phyloP scores from a whole-genome alignment of 2,113 vertebrate genomes.

The Tupaia tana region DNA sequence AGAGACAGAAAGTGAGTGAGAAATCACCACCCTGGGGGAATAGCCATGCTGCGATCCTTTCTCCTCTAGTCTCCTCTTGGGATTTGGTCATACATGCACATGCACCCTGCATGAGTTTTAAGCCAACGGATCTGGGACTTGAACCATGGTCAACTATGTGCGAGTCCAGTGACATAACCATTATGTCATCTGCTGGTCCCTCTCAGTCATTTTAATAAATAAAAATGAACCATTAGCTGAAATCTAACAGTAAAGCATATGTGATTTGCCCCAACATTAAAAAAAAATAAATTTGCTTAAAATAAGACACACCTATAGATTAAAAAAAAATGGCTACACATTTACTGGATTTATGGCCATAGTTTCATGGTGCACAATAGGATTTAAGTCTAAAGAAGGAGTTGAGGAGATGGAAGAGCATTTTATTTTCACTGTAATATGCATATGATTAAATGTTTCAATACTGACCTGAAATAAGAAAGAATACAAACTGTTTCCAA shows the following conservation, averaged over 20 bases:
- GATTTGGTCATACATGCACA: too few species aligned
- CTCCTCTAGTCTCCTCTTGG: too few species aligned
- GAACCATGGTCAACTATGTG: too few species aligned
- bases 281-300: conserved; percentile 3
- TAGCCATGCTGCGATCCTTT: too few species aligned
- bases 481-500: background rate
- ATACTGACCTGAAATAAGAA: background rate
- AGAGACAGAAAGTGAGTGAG: too few species aligned
- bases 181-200: too few species aligned
- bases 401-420: background rate
- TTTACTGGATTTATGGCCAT: background rate
- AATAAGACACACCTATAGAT: conserved; percentile 18
- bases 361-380: background rate
- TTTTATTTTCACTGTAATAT: background rate
- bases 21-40: too few species aligned
- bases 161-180: too few species aligned
- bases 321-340: background rate
- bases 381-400: background rate
- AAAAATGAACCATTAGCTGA: background rate
- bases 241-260: background rate
- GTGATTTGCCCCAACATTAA: background rate
- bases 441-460: background rate
- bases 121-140: too few species aligned
- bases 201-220: conserved; percentile 32
- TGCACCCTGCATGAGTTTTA: too few species aligned